phyloP scores from a whole-genome alignment of 2,797 vertebrate genomes.

The Gymnoscopelus microlampas region DNA sequence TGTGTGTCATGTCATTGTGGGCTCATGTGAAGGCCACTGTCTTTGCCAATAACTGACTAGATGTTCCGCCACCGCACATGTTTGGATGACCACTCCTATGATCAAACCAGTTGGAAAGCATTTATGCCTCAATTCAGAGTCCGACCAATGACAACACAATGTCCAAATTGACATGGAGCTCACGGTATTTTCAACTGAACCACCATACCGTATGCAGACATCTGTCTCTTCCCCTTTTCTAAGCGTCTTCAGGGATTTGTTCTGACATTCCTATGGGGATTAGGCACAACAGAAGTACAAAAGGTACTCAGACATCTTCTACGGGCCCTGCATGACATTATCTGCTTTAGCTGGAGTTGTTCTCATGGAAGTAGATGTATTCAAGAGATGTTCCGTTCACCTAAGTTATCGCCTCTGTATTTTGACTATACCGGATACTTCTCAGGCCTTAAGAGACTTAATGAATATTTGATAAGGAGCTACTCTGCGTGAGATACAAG shows the following conservation, averaged over 20 bases:
- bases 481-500: background rate
- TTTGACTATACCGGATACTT: conserved; percentile 27
- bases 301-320: background rate
- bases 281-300: conserved; percentile 19
- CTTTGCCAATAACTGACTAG: too few relatives aligned
- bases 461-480: background rate
- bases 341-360: conserved; percentile 18
- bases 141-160: too few relatives aligned
- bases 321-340: conserved; percentile 4
- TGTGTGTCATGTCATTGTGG: too few relatives aligned
- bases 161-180: too few relatives aligned
- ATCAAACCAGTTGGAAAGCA: too few relatives aligned
- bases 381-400: background rate
- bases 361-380: background rate
- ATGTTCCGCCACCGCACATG: too few relatives aligned
- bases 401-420: conserved; percentile 14
- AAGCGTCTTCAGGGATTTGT: background rate
- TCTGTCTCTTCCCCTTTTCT: background rate
- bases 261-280: conserved; percentile 50
- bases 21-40: too few relatives aligned
- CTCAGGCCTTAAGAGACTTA: conserved; percentile 3
- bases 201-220: background rate
- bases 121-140: background rate
- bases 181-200: background rate
- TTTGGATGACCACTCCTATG: too few relatives aligned